Conservation (phyloP, 23 tunicate genomes). For the Halocynthia roretzi region DNA sequence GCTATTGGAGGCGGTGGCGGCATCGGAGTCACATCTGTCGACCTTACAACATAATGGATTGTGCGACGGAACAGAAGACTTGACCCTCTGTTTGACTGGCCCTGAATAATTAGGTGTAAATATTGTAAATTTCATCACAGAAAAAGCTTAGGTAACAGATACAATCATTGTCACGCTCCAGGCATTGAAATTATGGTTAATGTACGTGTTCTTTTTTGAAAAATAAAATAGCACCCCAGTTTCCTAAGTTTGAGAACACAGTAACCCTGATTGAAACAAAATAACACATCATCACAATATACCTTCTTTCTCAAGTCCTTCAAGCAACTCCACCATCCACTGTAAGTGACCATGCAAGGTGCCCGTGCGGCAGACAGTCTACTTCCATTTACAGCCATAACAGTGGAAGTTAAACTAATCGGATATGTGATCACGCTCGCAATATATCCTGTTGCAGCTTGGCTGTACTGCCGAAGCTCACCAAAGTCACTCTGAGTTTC, state of each 20-base stretch:
- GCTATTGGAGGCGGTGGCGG: conserved; percentile 34
- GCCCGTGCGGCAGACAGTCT: conserved; percentile 43
- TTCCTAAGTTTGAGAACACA: neutral
- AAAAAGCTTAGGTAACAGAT: neutral
- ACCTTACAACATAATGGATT: conserved; percentile 16
- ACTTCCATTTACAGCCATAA: conserved; percentile 76
- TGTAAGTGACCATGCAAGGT: conserved; percentile 40
- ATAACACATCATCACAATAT: neutral
- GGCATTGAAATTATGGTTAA: neutral
- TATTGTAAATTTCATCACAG: neutral
- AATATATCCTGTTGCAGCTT: conserved; percentile 49
- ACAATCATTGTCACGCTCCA: neutral
- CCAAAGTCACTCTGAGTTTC: conserved; percentile 53
- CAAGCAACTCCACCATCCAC: conserved; percentile 53
- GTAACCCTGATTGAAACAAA: neutral
- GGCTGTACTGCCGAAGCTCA: conserved; percentile 67
- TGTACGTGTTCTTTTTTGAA: neutral
- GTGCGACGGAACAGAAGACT: conserved; percentile 64
- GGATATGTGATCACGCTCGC: conserved; percentile 62
- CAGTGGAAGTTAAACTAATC: conserved; percentile 59
- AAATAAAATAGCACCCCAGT: neutral
- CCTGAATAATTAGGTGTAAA: conserved; percentile 34
- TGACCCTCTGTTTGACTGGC: conserved; percentile 51
- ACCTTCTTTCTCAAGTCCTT: conserved; percentile 47
- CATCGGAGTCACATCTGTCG: conserved; percentile 33